Conservation (phyloP, 2,888 invertebrate genomes). For the Drosophila incognita region DNA sequence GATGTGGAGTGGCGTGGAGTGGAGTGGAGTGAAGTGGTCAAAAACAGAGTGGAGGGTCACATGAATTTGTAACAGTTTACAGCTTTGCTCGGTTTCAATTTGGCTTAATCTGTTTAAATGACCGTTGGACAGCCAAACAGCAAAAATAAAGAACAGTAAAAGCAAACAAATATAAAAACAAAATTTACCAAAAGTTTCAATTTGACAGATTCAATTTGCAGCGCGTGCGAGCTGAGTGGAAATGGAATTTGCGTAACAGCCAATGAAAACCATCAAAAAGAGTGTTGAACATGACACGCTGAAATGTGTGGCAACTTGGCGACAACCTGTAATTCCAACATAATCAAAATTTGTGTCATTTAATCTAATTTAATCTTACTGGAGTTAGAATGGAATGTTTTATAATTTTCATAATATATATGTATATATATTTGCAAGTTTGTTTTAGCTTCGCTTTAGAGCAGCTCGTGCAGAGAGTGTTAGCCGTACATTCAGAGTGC, state of each 20-base stretch:
- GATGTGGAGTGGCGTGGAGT: background rate
- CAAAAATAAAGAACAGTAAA: constrained; percentile 22
- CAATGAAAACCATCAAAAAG: constrained; percentile 36
- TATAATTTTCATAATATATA: background rate
- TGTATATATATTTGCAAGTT: background rate
- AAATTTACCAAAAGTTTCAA: constrained; percentile 50
- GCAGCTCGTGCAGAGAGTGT: background rate
- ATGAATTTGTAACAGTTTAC: constrained; percentile 55
- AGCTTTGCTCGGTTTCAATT: constrained; percentile 65
- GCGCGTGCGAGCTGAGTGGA: constrained; percentile 8
- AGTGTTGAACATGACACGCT: constrained; percentile 4
- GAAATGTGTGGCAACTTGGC: constrained; percentile 7
- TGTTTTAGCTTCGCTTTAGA: background rate
- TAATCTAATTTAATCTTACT: background rate
- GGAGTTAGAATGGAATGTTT: background rate
- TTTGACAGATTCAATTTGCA: constrained; percentile 69
- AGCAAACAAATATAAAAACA: constrained; percentile 38
- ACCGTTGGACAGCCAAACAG: constrained; percentile 34
- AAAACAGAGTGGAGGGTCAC: constrained; percentile 33
- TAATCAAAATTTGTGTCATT: background rate
- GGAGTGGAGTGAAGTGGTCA: constrained; percentile 9
- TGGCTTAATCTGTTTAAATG: constrained; percentile 73
- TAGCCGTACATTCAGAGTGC: background rate
- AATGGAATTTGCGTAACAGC: constrained; percentile 22
- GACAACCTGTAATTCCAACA: constrained; percentile 3